Evolutionary conservation across 2,113 vertebrate species (phyloP).

Genomic region (Centropus bengalensis): DNA sequence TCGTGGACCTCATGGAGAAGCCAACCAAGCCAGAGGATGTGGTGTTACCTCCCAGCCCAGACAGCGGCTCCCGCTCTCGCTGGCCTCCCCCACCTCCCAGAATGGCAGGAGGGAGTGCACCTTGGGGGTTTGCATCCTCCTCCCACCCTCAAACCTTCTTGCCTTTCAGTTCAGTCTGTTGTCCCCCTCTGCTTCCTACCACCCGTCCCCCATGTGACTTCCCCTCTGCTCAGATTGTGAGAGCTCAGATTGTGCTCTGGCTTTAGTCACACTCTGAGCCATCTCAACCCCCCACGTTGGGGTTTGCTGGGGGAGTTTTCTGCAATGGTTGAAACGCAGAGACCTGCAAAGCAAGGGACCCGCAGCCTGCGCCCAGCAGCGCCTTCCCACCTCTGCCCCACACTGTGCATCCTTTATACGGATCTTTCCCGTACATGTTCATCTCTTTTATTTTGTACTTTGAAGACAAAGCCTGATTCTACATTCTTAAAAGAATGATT

Average conservation of each 20-base stretch:
- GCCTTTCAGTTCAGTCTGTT: background rate
- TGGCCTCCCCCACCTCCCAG: background rate
- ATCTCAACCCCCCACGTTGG: rapidly evolving
- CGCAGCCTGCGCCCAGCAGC: background rate
- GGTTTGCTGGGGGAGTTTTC: background rate
- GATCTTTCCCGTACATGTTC: background rate
- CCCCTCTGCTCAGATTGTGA: background rate
- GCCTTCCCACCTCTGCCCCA: background rate
- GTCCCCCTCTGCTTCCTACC: background rate
- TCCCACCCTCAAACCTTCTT: background rate
- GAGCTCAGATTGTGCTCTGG: too few species aligned
- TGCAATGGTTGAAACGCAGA: background rate
- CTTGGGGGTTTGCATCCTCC: rapidly evolving
- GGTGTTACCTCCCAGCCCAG: background rate
- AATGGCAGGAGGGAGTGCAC: background rate
- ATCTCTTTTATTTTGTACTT: background rate
- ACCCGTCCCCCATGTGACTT: rapidly evolving
- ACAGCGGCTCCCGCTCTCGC: background rate
- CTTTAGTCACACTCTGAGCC: rapidly evolving
- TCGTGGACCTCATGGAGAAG: conserved; percentile 35
- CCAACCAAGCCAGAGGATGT: background rate
- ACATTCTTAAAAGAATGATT: background rate
- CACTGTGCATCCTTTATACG: too few species aligned
- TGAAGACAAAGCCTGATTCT: background rate
- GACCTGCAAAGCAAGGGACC: background rate